Conservation (phyloP, 2,797 vertebrate genomes). For the Ptychobarbus kaznakovi region DNA sequence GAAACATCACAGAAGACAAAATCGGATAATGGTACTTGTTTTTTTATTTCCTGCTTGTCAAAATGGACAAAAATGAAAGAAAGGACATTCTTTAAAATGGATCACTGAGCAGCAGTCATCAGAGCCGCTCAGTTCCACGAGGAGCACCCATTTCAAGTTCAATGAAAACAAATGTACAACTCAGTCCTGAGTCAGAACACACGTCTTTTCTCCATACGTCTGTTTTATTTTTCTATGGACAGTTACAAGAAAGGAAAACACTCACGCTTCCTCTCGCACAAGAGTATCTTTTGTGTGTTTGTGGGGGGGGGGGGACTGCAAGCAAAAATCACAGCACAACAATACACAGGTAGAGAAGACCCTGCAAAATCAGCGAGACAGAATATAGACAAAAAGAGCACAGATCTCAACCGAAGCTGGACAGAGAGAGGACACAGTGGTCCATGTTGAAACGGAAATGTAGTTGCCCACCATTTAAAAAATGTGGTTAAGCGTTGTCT, state of each 20-base stretch:
- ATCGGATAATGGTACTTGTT: constrained; percentile 36
- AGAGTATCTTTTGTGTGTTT: constrained; percentile 41
- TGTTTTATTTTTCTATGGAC: constrained; percentile 45
- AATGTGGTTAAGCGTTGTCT: constrained; percentile 32
- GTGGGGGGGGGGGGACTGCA: constrained; percentile 12
- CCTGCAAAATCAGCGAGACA: constrained; percentile 36
- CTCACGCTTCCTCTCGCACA: constrained; percentile 37
- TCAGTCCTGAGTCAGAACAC: constrained; percentile 52
- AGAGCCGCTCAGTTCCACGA: constrained; percentile 2
- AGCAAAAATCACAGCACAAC: constrained; percentile 58
- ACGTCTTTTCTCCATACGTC: constrained; percentile 43
- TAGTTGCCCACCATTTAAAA: constrained; percentile 16
- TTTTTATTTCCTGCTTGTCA: constrained; percentile 52
- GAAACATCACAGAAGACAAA: constrained; percentile 42
- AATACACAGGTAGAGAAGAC: constrained; percentile 54
- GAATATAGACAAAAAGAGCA: constrained; percentile 33
- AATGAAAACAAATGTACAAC: constrained; percentile 46
- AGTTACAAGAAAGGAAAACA: constrained; percentile 55
- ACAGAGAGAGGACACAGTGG: constrained; percentile 16
- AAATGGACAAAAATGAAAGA: constrained; percentile 50
- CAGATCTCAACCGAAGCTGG: constrained; percentile 22
- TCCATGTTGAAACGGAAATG: constrained; percentile 38
- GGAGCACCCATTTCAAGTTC: constrained; percentile 47
- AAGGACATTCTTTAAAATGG: constrained; percentile 42
- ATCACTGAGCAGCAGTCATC: constrained; percentile 19